Base-by-base conservation (phyloP, 2,797 vertebrate species). In the Molossus alvarezi region DNA sequence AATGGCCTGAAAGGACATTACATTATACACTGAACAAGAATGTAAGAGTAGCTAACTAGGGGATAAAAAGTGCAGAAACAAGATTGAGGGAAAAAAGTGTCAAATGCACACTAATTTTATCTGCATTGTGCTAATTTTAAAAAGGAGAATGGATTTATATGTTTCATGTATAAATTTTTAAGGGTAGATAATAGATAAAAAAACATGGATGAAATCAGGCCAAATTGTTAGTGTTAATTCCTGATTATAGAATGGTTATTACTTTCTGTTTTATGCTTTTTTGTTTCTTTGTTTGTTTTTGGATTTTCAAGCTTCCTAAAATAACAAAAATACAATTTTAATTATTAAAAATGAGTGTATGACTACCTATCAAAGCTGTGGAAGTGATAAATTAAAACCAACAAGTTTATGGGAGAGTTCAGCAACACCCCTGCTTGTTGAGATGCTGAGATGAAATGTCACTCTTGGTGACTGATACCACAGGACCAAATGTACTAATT, bases 241-340 rank as follows among this genome's bases (percentile, higher is more conserved):
- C 57, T 58, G 2, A 69, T 51, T 33, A 21, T 58, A 58, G 17
- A 67, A 25, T 67, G 33, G 51, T 37, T 73, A 4, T 57, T 80
- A 41, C 37, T 51, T 84, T 88, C 60, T 60, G 48, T 41, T 90
- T 88, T 33, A 10, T 45, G 23, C 37, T 77, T 60, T 73, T 57
- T 67, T 5, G 41, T 5, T 33, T 33, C 2, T 33, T 33, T 33
- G 33, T 33, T 33, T 33, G 33, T 33, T 33, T 33, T 33, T 27
- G 45, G 29, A 62, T 23, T 80, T 88, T 87, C 72, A 83, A 95
- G 51, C 51, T 93, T 83, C 41, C 41, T 48, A 82, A 95, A 55
- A 88, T 89, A 55, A 69, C 67, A 86, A 89, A 89, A 75, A 84
- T 23, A 60, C 14, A 57, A 91, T 81, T 85, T 80, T 65, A 77